Percentiles rank a stretch among this genome's conserved stretches.
phyloP scores from a whole-genome alignment of 2,113 vertebrate species.

The Synodontis membranacea region DNA sequence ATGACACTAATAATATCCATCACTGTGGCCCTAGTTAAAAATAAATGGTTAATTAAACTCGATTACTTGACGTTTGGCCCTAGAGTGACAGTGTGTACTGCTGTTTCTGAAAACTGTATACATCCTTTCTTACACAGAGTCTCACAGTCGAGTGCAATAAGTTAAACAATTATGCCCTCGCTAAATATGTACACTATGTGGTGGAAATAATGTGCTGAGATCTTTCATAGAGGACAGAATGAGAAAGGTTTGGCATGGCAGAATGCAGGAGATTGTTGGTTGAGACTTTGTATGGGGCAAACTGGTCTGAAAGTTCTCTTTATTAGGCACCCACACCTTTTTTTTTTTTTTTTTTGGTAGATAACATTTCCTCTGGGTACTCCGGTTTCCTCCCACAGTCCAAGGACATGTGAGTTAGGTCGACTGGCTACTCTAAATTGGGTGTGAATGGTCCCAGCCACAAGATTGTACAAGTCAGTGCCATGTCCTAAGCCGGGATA shows the following conservation, averaged over 20 bases:
- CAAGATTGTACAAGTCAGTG: too few species aligned
- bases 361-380: too few species aligned
- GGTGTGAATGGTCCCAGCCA: too few species aligned
- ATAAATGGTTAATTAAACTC: conserved; percentile 5
- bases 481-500: too few species aligned
- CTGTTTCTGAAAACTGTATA: conserved; percentile 48
- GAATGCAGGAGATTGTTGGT: neutral
- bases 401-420: too few species aligned
- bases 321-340: neutral
- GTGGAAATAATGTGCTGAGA: neutral
- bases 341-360: too few species aligned
- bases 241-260: neutral
- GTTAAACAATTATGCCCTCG: conserved; percentile 50
- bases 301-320: neutral
- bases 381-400: too few species aligned
- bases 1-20: conserved; percentile 40
- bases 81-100: conserved; percentile 44
- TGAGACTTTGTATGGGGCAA: neutral
- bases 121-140: conserved; percentile 19
- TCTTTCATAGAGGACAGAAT: neutral
- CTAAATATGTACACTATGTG: conserved; percentile 22
- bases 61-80: conserved; percentile 53
- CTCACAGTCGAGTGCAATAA: conserved; percentile 39
- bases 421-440: too few species aligned
- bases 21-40: conserved; percentile 48